Percentiles rank a stretch among this genome's conserved stretches.
phyloP scores from a whole-genome alignment of 2,888 invertebrate genomes.

The Amphimallon solstitiale region DNA sequence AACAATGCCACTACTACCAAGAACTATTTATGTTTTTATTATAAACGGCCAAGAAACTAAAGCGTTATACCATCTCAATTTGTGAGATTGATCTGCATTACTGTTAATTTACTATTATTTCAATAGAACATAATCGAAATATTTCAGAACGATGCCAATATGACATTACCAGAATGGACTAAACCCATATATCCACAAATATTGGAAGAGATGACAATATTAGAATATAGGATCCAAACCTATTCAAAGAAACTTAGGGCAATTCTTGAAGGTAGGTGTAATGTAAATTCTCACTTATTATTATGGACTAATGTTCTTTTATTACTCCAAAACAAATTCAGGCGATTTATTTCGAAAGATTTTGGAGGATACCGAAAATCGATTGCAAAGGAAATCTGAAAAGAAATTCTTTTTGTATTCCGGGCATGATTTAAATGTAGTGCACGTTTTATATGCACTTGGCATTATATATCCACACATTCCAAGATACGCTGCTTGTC shows the following conservation, averaged over 20 bases:
- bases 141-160: too few species aligned
- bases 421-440: conserved; percentile 9
- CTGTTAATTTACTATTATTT: too few species aligned
- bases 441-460: neutral
- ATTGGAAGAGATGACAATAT: neutral
- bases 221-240: conserved; percentile 3
- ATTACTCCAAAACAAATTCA: neutral
- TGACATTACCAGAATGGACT: conserved; percentile 9
- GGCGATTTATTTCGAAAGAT: conserved; percentile 10
- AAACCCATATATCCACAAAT: neutral
- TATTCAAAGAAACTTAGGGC: neutral
- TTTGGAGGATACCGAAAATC: neutral
- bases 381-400: neutral
- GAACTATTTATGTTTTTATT: too few species aligned
- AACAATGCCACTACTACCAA: too few species aligned
- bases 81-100: too few species aligned
- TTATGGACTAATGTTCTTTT: too few species aligned
- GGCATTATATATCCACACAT: neutral
- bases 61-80: too few species aligned
- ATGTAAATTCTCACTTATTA: too few species aligned
- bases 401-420: conserved; percentile 19
- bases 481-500: neutral
- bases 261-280: neutral
- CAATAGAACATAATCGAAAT: too few species aligned
- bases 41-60: too few species aligned